phyloP scores from a whole-genome alignment of 2,888 invertebrate species.

The Cepaea hortensis region DNA sequence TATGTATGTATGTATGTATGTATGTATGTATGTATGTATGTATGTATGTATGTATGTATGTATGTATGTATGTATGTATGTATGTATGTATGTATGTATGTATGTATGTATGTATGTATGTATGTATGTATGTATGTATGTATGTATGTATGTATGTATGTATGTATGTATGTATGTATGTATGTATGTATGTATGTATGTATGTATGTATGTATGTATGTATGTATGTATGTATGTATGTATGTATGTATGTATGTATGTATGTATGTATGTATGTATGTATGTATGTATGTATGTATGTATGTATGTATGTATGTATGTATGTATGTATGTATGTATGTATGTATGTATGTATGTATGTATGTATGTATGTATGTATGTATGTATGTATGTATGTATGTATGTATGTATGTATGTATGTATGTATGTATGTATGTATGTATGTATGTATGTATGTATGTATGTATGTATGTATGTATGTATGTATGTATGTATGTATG shows the following conservation, averaged over 20 bases:
- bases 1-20: neutral
- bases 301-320: neutral
- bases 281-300: neutral
- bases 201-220: neutral
- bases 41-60: no score
- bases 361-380: neutral
- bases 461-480: neutral
- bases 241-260: no score
- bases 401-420: neutral
- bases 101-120: neutral
- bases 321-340: no score
- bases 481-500: neutral
- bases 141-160: no score
- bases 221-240: no score
- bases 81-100: neutral
- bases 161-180: neutral
- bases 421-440: no score
- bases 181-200: neutral
- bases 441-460: no score
- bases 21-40: no score
- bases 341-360: no score
- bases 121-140: no score
- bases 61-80: neutral
- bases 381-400: neutral
- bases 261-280: neutral